Conservation (phyloP, 64 coral and sea anemone genomes). For the Porites lutea region DNA sequence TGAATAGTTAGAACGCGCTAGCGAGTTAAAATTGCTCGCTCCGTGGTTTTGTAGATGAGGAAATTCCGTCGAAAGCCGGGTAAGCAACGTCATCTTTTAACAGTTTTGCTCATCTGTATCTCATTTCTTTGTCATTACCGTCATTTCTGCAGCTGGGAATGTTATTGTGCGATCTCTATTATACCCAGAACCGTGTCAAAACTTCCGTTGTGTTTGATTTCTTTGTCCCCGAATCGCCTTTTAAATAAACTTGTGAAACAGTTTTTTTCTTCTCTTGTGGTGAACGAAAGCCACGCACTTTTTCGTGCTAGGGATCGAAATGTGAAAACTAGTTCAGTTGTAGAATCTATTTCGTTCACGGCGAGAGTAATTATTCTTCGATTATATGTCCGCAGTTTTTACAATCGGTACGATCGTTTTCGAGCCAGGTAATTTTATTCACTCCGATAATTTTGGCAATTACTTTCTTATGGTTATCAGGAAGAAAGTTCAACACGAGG, state of each 20-base stretch:
- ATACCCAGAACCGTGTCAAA: neutral
- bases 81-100: neutral
- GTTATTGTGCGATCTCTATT: constrained; percentile 6
- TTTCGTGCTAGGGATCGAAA: neutral
- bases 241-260: neutral
- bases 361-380: neutral
- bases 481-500: neutral
- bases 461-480: neutral
- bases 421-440: neutral
- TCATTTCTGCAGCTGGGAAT: neutral
- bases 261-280: constrained; percentile 19
- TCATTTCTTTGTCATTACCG: constrained; percentile 24
- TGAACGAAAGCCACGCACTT: neutral
- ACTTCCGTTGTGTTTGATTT: neutral
- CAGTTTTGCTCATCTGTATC: neutral
- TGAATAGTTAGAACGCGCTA: neutral
- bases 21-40: neutral
- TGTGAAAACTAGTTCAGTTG: neutral
- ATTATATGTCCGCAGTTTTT: neutral
- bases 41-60: neutral
- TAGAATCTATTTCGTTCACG: neutral
- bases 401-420: neutral
- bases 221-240: neutral
- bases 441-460: neutral
- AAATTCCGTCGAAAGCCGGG: neutral